These are phyloP conservation scores for Drosophila pseudotalamancana DNA, from an alignment of 2,888 invertebrate genomes.

Conservation along the genomic window DNA sequence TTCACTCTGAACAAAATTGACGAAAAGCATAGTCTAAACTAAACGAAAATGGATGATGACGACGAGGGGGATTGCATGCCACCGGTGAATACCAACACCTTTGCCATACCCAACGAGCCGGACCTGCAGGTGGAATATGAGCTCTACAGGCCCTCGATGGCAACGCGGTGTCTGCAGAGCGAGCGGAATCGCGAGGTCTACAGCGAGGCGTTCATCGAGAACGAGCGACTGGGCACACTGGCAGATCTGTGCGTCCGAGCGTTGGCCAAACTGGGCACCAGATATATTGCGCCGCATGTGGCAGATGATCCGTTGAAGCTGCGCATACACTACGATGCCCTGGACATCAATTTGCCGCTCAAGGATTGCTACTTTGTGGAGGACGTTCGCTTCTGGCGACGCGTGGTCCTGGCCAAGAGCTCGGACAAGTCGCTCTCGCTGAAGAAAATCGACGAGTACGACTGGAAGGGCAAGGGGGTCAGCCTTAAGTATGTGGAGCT, in stretches of 20 bases:
- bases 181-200: slow-evolving; percentile 68
- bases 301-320: slow-evolving; percentile 51
- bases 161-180: slow-evolving; percentile 48
- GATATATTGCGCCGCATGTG: slow-evolving; percentile 36
- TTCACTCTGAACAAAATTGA: neutral
- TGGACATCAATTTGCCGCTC: slow-evolving; percentile 72
- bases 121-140: slow-evolving; percentile 49
- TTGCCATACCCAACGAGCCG: slow-evolving; percentile 69
- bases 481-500: slow-evolving; percentile 76
- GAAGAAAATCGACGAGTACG: slow-evolving; percentile 45
- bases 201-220: slow-evolving; percentile 70
- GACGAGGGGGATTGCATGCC: slow-evolving; percentile 32
- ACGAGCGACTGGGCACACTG: slow-evolving; percentile 59
- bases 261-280: slow-evolving; percentile 56
- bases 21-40: neutral
- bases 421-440: slow-evolving; percentile 54
- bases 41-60: slow-evolving; percentile 44
- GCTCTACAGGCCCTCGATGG: slow-evolving; percentile 63
- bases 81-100: slow-evolving; percentile 53
- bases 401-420: slow-evolving; percentile 72
- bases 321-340: slow-evolving; percentile 68
- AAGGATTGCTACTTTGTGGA: slow-evolving; percentile 70
- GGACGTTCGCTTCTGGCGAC: slow-evolving; percentile 75
- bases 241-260: slow-evolving; percentile 67
- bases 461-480: slow-evolving; percentile 72